These are phyloP conservation scores for Pampusana beccarii DNA, from an alignment of 2,113 vertebrate genomes.

Conservation along the genomic window DNA sequence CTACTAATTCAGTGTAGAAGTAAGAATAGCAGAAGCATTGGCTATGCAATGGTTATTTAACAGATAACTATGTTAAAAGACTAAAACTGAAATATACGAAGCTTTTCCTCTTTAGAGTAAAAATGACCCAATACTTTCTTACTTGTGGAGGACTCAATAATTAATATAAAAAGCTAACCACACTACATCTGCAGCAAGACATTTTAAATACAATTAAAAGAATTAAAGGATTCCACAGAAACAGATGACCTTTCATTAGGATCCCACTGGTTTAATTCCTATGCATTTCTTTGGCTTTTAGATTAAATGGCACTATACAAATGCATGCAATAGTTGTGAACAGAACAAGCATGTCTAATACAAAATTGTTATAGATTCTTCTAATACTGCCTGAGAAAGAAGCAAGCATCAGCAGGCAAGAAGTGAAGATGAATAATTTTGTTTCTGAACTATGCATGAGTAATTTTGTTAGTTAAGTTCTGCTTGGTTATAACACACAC, in stretches of 20 bases:
- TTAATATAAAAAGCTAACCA: background rate
- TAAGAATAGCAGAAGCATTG: background rate
- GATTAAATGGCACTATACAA: background rate
- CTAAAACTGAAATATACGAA: background rate
- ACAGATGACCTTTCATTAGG: background rate
- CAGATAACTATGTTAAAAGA: background rate
- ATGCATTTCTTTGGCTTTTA: background rate
- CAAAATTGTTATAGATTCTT: background rate
- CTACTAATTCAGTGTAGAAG: background rate
- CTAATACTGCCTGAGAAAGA: background rate
- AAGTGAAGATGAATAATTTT: background rate
- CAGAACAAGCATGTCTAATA: background rate
- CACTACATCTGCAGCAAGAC: background rate
- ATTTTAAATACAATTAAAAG: background rate
- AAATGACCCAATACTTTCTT: background rate
- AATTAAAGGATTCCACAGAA: background rate
- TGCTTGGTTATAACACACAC: fast-evolving
- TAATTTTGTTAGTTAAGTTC: background rate
- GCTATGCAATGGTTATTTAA: background rate
- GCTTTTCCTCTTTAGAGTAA: background rate
- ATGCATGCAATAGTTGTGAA: fast-evolving
- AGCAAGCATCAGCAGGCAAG: background rate
- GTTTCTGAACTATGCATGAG: background rate
- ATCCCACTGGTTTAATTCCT: background rate
- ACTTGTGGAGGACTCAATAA: background rate